Conservation (phyloP, 1,140 invertebrate species). For the Trinorchestia longiramus region DNA sequence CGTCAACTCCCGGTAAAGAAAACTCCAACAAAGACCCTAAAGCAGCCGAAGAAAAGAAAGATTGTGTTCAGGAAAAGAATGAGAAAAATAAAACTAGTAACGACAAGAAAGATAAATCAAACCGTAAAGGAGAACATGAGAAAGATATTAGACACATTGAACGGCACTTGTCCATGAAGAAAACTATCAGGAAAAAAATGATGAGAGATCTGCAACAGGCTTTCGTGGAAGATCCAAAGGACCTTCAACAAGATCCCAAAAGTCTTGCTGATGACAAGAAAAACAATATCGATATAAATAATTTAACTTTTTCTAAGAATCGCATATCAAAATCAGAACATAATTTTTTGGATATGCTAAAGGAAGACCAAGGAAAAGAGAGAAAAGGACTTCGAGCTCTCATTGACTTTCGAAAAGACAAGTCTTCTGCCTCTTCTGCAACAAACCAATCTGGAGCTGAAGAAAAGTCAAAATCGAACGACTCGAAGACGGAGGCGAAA, state of each 20-base stretch:
- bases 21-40: constrained; percentile 53
- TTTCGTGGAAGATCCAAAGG: constrained; percentile 81
- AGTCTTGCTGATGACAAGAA: constrained; percentile 76
- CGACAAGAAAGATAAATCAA: constrained; percentile 50
- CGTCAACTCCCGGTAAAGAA: constrained; percentile 72
- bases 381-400: constrained; percentile 25
- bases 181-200: constrained; percentile 86
- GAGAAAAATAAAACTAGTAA: constrained; percentile 54
- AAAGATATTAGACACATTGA: constrained; percentile 83
- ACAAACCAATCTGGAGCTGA: not conserved
- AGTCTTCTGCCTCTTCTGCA: not conserved
- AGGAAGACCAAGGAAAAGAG: constrained; percentile 69
- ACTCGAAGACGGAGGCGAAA: constrained; percentile 67
- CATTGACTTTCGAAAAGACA: constrained; percentile 24
- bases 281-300: constrained; percentile 78
- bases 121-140: constrained; percentile 69
- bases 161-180: constrained; percentile 87
- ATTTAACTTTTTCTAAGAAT: constrained; percentile 74
- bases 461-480: not conserved
- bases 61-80: constrained; percentile 31
- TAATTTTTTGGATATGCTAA: constrained; percentile 79
- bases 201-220: constrained; percentile 83
- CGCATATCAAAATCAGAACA: constrained; percentile 72
- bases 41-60: constrained; percentile 56
- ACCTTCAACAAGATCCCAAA: constrained; percentile 77